phyloP scores from a whole-genome alignment of 2,113 vertebrate genomes.

The Eolophus roseicapilla region DNA sequence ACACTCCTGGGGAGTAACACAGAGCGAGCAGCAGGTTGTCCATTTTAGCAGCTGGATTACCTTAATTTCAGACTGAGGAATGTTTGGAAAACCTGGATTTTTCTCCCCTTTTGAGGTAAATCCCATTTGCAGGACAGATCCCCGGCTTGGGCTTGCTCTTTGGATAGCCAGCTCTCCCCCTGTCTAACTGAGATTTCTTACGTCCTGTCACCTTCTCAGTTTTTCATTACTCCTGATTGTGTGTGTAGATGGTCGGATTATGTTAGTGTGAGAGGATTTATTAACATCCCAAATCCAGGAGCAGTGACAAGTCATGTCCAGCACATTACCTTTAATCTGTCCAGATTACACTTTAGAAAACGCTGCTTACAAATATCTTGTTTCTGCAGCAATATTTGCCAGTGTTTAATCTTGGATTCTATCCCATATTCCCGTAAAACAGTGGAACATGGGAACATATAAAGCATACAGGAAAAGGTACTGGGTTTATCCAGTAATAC shows the following conservation, averaged over 20 bases:
- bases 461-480: background rate
- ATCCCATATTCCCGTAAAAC: background rate
- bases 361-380: background rate
- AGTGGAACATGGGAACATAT: background rate
- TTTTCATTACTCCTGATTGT: background rate
- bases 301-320: background rate
- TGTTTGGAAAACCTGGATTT: background rate
- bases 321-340: background rate
- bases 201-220: background rate
- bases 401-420: background rate
- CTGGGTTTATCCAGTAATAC: background rate
- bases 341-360: background rate
- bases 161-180: background rate
- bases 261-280: background rate
- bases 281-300: background rate
- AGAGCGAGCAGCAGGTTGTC: background rate
- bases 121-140: background rate
- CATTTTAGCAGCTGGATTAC: background rate
- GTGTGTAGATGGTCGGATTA: background rate
- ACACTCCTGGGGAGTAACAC: background rate
- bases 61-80: background rate
- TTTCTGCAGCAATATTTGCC: background rate
- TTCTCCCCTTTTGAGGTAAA: background rate
- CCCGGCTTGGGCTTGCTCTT: background rate
- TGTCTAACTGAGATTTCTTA: background rate